These are phyloP conservation scores for Coptodon bakossiorum DNA, from an alignment of 2,113 vertebrate genomes.

Conservation along the genomic window DNA sequence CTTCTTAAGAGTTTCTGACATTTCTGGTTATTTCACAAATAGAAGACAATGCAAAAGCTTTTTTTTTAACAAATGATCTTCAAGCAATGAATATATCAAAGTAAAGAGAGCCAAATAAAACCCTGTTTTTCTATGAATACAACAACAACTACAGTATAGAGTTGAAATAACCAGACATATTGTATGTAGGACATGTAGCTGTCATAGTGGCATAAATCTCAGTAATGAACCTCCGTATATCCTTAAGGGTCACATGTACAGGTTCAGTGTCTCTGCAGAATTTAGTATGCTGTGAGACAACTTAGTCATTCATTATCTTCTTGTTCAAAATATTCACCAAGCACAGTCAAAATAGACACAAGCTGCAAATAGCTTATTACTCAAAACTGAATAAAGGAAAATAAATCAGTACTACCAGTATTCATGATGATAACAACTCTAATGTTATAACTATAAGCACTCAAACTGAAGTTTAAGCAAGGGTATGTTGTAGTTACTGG, in stretches of 20 bases:
- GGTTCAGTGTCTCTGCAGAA: background rate
- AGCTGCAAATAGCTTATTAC: background rate
- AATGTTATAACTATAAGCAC: background rate
- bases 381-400: background rate
- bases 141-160: background rate
- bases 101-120: background rate
- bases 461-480: background rate
- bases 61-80: background rate
- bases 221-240: background rate
- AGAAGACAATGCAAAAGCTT: background rate
- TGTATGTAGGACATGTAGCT: background rate
- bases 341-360: accelerated
- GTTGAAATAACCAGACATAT: background rate
- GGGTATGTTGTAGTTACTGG: background rate
- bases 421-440: background rate
- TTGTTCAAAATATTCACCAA: background rate
- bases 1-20: background rate
- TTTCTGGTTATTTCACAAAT: background rate
- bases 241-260: background rate
- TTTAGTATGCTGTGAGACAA: background rate
- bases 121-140: background rate
- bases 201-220: background rate
- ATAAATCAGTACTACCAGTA: background rate
- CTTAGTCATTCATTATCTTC: background rate
- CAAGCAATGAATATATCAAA: background rate